These are phyloP conservation scores for Quadriops clusia DNA, from an alignment of 2,888 invertebrate species.

Conservation along the genomic window DNA sequence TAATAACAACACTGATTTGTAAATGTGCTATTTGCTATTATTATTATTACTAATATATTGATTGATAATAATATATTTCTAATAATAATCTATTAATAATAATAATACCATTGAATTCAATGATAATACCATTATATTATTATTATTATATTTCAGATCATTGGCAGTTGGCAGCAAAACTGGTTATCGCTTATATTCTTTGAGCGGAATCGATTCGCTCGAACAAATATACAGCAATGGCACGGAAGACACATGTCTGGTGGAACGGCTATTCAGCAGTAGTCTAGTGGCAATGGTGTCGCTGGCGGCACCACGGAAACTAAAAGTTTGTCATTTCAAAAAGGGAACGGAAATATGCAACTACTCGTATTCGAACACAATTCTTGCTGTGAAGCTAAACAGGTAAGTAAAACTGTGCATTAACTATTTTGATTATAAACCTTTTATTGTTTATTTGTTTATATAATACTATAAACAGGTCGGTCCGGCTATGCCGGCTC, in stretches of 20 bases:
- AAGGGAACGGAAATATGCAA: conserved; percentile 97
- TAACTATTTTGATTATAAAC: too few relatives aligned
- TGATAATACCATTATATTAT: not conserved
- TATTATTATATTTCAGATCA: conserved; percentile 48
- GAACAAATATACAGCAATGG: conserved; percentile 83
- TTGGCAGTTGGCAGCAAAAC: conserved; percentile 84
- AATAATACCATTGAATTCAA: too few relatives aligned
- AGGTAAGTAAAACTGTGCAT: conserved; percentile 55
- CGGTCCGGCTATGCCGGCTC: too few relatives aligned
- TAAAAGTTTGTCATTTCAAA: conserved; percentile 95
- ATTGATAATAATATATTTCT: too few relatives aligned
- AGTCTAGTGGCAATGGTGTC: conserved; percentile 93
- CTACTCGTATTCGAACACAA: conserved; percentile 88
- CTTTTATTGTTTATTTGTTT: too few relatives aligned
- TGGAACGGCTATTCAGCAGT: conserved; percentile 94
- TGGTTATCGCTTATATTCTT: conserved; percentile 81
- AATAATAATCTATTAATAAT: conserved; percentile 1
- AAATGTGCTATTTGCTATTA: too few relatives aligned
- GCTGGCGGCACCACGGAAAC: conserved; percentile 75
- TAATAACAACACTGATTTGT: too few relatives aligned
- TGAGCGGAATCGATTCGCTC: conserved; percentile 71
- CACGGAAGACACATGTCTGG: conserved; percentile 76
- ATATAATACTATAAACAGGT: too few relatives aligned
- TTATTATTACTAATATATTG: too few relatives aligned
- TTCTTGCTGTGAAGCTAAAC: conserved; percentile 90